phyloP scores from a whole-genome alignment of 2,113 vertebrate species.

The Periophthalmus modestus region DNA sequence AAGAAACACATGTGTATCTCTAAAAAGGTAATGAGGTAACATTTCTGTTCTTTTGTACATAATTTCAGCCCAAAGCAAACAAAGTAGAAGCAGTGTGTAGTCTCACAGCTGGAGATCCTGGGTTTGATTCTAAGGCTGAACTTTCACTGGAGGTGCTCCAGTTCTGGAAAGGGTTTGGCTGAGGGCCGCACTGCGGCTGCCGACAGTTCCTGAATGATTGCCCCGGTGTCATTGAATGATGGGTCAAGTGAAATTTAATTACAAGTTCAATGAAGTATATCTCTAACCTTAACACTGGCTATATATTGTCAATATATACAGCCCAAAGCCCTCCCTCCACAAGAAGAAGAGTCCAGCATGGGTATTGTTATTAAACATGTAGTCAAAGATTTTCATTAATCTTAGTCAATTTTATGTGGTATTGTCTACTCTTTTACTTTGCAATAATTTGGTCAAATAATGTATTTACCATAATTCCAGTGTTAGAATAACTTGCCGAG shows the following conservation, averaged over 20 bases:
- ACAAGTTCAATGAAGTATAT: neutral
- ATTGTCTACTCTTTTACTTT: neutral
- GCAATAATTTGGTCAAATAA: neutral
- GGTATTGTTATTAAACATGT: too few relatives aligned
- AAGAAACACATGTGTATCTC: too few relatives aligned
- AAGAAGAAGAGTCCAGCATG: neutral
- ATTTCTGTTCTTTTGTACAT: neutral
- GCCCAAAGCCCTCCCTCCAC: neutral
- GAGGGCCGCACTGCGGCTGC: neutral
- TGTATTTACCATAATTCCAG: neutral
- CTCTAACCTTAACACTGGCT: neutral
- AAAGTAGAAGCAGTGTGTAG: neutral
- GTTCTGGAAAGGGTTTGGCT: neutral
- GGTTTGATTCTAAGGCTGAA: neutral
- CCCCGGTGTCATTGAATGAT: neutral
- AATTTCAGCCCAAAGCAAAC: neutral
- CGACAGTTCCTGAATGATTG: neutral
- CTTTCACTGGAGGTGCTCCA: constrained; percentile 1
- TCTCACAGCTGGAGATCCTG: neutral
- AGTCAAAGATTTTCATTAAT: too few relatives aligned
- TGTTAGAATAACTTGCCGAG: neutral
- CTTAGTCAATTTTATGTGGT: neutral
- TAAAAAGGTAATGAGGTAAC: too few relatives aligned
- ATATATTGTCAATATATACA: neutral
- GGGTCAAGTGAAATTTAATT: neutral